phyloP scores from a whole-genome alignment of 2,113 vertebrate genomes.

The Myanophis thanlyinensis region DNA sequence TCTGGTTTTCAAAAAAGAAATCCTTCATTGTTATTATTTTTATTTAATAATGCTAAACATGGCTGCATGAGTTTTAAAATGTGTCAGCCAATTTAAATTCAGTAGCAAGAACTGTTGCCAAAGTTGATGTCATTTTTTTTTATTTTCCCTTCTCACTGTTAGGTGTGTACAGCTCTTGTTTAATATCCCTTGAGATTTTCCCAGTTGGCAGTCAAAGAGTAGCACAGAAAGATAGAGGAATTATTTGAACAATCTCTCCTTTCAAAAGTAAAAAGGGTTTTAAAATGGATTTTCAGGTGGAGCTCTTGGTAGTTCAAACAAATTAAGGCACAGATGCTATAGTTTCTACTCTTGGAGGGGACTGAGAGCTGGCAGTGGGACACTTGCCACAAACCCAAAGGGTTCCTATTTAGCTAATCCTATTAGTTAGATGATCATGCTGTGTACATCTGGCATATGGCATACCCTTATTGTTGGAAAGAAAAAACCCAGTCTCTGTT shows the following conservation, averaged over 20 bases:
- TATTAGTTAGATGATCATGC: constrained; percentile 37
- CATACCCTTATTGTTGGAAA: constrained; percentile 10
- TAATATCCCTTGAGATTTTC: neutral
- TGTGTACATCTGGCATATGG: constrained; percentile 27
- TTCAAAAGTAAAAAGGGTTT: neutral
- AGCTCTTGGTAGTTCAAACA: constrained; percentile 12
- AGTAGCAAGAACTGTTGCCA: neutral
- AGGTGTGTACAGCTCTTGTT: constrained; percentile 5
- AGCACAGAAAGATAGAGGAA: neutral
- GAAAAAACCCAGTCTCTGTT: neutral
- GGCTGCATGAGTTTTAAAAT: neutral
- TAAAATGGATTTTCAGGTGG: constrained; percentile 10
- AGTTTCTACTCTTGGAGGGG: constrained; percentile 17
- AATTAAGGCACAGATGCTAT: constrained; percentile 12
- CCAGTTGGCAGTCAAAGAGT: neutral
- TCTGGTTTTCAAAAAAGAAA: neutral
- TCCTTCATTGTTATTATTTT: neutral
- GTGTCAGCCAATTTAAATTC: neutral
- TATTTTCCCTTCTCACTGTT: neutral
- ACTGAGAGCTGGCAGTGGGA: constrained; percentile 20
- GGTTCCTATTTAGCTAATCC: constrained; percentile 21
- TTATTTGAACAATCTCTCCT: neutral
- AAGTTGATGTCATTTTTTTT: neutral
- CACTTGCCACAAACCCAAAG: neutral
- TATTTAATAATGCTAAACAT: neutral